Base-by-base conservation (phyloP, 2,888 invertebrate genomes). In the Stramonita haemastoma region DNA sequence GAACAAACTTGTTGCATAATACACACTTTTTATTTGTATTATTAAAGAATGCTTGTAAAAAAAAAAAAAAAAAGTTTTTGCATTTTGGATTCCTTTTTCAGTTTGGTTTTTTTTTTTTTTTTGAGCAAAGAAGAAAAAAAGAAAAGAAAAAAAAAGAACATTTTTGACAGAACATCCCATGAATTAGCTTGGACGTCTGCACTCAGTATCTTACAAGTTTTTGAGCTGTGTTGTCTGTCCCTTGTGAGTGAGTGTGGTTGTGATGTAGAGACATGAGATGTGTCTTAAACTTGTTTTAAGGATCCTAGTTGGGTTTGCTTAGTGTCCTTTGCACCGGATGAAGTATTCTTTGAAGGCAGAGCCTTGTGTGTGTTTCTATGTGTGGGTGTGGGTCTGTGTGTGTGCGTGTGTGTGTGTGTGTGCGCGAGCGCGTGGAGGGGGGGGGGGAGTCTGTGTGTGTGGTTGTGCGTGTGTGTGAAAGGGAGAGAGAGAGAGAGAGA, bases 351-450 rank as follows among this genome's bases (percentile, higher is more conserved):
- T 79, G 32, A 15, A 73, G 73, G 73, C 73, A 73, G n/a, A 73
- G 73, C 73, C n/a, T 73, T 46, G 46, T 46, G 46, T 46, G 46
- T 5, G 46, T 46, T 2, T 46, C 4, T 5, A 8, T 46, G 46
- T 46, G 46, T 46, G 46, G 2, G 46, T 46, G 46, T 46, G 26
- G 1, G 46, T 85, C 46, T 85, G 85, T 85, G 85, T 56, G 85
- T 85, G 84, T 84, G 84, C 34, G 84, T 84, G 84, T 84, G 84
- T 84, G 84, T 84, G 34, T 84, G 84, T 29, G 29, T 29, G 79
- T 29, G 32, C 26, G n/a, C 26, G 32, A 15, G 79, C 13, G 60
- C 19, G 60, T 60, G 60, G 11, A 19, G 11, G 60, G 11, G 60
- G 11, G 60, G 11, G 60, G 11, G 60, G 11, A 15, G 60, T 60